Base-by-base conservation (phyloP, 2,797 vertebrate species). In the Acanthurus lineatus region DNA sequence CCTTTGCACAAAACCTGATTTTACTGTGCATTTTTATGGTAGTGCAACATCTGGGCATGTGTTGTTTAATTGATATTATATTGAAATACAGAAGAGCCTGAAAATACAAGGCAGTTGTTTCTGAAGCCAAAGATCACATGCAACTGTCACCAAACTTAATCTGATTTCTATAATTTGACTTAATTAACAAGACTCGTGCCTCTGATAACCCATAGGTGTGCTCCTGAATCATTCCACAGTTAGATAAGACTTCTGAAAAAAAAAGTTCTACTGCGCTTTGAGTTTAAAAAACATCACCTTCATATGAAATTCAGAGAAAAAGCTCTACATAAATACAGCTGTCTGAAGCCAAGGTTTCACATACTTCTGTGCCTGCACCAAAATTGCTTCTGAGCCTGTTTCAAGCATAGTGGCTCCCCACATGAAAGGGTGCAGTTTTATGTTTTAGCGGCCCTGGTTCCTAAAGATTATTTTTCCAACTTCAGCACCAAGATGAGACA, bases 261-360 rank as follows among this genome's bases (percentile, higher is more conserved):
- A 32, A 68, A 65, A 45, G 3, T 58, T 81, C 32, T 20, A 22
- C 35, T 45, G 58, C 6, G 40, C 65, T 51, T 9, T 40, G 53
- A 25, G 49, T 52, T 44, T 57, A 54, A 84, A 82, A 77, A 64
- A 32, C 54, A 62, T 70, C 74, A 87, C 53, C 44, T 85, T 44
- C 74, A 64, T 32, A 48, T 69, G 75, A 89, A 89, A 93, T 88
- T 84, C 69, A 54, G 57, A 67, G 28, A 48, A 42, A 66, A 17
- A 38, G 82, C 49, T 73, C 38, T 77, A 86, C 47, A 86, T 77
- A 87, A 88, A 91, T 73, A 87, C 82, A 89, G 81, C 76, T 84
- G 88, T 69, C 51, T 22, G 19, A 56, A 62, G 67, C 64, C 16
- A 42, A 2, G 8, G 38, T 72, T 82, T 86, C 60, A 68, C 49